A percentile compares a stretch with the other conserved stretches of the same genome.
phyloP scores from a whole-genome alignment of 2,888 invertebrate genomes.

The Bembecia ichneumoniformis region DNA sequence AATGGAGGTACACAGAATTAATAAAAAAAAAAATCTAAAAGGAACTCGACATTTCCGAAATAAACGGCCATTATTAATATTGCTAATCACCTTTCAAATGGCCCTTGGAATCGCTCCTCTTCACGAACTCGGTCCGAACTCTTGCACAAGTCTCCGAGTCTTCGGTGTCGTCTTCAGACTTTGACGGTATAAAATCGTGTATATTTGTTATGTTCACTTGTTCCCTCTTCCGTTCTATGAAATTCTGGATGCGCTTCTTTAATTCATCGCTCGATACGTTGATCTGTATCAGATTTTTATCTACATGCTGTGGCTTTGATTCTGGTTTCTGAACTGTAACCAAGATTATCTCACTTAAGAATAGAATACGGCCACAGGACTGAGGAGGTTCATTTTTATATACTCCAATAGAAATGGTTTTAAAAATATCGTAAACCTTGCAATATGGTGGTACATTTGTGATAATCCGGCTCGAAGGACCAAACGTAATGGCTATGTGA shows the following conservation, averaged over 20 bases:
- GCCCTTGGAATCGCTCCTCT: constrained; percentile 81
- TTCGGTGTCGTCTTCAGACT: constrained; percentile 37
- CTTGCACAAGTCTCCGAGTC: constrained; percentile 79
- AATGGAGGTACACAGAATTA: background rate
- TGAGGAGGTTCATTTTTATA: background rate
- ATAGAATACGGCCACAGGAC: background rate
- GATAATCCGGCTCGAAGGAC: background rate
- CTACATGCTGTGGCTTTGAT: constrained; percentile 15
- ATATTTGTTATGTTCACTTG: constrained; percentile 81
- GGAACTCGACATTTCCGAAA: background rate
- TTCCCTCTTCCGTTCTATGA: constrained; percentile 81
- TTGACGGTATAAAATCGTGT: constrained; percentile 77
- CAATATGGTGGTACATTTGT: background rate
- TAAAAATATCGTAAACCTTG: background rate
- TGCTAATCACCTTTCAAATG: constrained; percentile 87
- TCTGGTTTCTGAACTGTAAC: background rate
- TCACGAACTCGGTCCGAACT: constrained; percentile 80
- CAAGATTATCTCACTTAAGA: no score
- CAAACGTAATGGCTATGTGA: background rate
- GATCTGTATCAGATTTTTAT: constrained; percentile 75
- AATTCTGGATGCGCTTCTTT: constrained; percentile 79
- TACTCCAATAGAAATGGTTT: background rate
- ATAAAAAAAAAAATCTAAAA: background rate
- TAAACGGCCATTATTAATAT: constrained; percentile 9
- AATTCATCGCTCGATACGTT: constrained; percentile 77